Base-by-base conservation (phyloP, 2,888 invertebrate species). In the Callyntrura guangdongensis region DNA sequence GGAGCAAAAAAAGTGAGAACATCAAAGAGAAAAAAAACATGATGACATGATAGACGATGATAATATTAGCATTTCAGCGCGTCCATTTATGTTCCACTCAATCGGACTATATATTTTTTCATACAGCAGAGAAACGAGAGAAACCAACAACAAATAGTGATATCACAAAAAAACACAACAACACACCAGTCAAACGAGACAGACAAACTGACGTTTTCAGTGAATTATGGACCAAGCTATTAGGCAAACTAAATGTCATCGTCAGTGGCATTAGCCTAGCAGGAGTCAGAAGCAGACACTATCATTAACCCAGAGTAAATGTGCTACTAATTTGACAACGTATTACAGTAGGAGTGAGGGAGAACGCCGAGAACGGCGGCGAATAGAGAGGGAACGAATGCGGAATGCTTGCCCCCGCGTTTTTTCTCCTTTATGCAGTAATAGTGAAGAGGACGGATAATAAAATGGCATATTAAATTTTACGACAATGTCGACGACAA, bases 241-340 rank as follows among this genome's bases (percentile, higher is more conserved):
- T 64, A 69, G 27, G 36, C 67, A 27, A 11, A 9, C 36, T 14
- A 27, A 36, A 69, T 36, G 36, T 27, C 36, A 72, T 72, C 17
- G 45, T 45, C 36, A 72, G 36, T 17, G 45, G 3, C 36, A 45
- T 20, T 8, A 36, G 25, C 61, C 36, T 36, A 36, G 36, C 69
- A 36, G 25, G 72, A n/a, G 45, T 20, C 74, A 74, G 47, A 11
- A 72, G 20, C 74, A 74, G 47, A 74, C 74, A 74, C 49, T 74
- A 53, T 74, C 74, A 74, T 74, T 74, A 74, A 22, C 20, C 72
- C 72, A 72, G 36, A 6, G 45, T 72, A 72, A 45, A 36, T 72
- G 74, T 45, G 45, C 17, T 5, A 72, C 74, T 74, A 74, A 74
- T 74, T 49, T 74, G 72, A 72, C 72, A 72, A 72, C 36, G 17